Conservation (phyloP, 2,888 invertebrate genomes). For the Hydrotaea diabolus region DNA sequence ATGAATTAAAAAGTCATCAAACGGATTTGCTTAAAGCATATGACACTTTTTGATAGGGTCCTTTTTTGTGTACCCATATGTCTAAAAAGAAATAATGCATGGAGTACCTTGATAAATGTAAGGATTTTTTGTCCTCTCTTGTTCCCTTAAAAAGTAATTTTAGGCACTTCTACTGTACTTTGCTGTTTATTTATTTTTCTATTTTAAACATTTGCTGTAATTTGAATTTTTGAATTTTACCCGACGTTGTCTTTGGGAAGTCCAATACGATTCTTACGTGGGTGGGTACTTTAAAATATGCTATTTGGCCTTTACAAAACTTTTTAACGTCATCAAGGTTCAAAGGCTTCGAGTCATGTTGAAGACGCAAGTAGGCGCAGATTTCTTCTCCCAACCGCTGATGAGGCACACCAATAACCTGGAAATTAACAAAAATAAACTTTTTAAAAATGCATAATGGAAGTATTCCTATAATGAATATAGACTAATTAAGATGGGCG, state of each 20-base stretch:
- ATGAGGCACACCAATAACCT: slow-evolving; percentile 86
- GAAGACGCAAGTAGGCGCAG: slow-evolving; percentile 83
- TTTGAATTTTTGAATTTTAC: slow-evolving; percentile 88
- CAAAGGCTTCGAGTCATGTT: slow-evolving; percentile 77
- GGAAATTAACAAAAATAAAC: neutral
- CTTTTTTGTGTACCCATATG: no score
- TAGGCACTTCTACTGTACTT: no score
- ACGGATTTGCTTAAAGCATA: no score
- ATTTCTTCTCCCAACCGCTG: slow-evolving; percentile 87
- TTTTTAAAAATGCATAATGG: neutral
- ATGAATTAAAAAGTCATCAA: no score
- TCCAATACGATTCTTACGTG: slow-evolving; percentile 84
- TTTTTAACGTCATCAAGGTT: slow-evolving; percentile 83
- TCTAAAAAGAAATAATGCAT: no score
- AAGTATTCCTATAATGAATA: no score
- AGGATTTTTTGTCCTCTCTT: no score
- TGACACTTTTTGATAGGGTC: no score
- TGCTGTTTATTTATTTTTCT: neutral
- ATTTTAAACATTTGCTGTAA: slow-evolving; percentile 76
- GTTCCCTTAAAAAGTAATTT: no score
- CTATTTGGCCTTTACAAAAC: slow-evolving; percentile 85
- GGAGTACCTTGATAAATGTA: no score
- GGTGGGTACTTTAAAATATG: slow-evolving; percentile 88
- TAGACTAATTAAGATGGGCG: no score
- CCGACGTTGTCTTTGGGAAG: slow-evolving; percentile 88